Evolutionary conservation across 2,797 vertebrate species (phyloP).

Genomic region (Sebastes alutus): DNA sequence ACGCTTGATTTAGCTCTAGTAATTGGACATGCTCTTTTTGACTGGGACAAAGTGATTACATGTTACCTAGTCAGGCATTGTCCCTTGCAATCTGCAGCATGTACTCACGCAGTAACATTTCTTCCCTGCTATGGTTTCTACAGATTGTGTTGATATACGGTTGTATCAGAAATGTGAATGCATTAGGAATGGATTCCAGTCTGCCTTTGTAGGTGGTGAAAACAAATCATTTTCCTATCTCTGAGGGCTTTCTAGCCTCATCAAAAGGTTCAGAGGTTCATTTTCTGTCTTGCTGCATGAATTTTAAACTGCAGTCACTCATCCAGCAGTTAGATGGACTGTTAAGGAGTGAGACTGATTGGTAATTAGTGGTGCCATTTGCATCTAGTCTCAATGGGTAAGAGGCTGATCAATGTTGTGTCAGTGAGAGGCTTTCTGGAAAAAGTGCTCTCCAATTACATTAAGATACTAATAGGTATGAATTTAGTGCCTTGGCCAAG

Average conservation of each 20-base stretch:
- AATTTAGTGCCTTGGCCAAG: conserved; percentile 62
- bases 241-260: conserved; percentile 54
- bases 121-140: not conserved
- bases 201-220: conserved; percentile 50
- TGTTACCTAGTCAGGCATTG: conserved; percentile 74
- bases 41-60: conserved; percentile 82
- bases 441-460: conserved; percentile 68
- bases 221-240: conserved; percentile 63
- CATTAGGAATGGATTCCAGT: conserved; percentile 46
- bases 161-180: conserved; percentile 34
- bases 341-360: conserved; percentile 78
- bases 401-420: conserved; percentile 74
- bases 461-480: conserved; percentile 73
- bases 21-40: conserved; percentile 83
- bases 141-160: conserved; percentile 23
- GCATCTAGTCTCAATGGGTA: conserved; percentile 72
- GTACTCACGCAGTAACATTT: conserved; percentile 13
- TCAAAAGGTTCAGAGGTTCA: conserved; percentile 69
- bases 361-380: conserved; percentile 81
- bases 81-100: conserved; percentile 55
- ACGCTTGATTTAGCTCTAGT: conserved; percentile 79
- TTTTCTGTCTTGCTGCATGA: conserved; percentile 68
- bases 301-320: conserved; percentile 70
- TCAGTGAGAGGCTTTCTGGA: conserved; percentile 62
- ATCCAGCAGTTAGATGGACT: conserved; percentile 67